These are phyloP conservation scores for Gymnothorax reevesii DNA, from an alignment of 2,797 vertebrate species.

Conservation along the genomic window DNA sequence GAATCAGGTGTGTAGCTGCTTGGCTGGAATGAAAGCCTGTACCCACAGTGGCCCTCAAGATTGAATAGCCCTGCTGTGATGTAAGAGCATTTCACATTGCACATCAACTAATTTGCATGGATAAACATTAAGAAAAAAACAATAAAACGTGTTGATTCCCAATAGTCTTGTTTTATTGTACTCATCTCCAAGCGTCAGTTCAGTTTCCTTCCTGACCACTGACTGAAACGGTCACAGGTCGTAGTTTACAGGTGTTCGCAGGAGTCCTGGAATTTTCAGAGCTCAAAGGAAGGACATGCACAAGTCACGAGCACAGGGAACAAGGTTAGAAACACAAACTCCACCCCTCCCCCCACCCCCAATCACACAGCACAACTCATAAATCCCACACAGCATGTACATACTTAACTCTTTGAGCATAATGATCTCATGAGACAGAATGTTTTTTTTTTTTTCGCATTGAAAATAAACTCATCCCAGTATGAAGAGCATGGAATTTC, in stretches of 20 bases:
- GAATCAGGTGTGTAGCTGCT: no score
- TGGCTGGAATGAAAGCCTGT: no score
- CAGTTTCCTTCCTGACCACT: constrained; percentile 21
- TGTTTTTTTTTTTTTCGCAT: background rate
- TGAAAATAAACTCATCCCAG: background rate
- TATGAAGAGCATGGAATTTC: background rate
- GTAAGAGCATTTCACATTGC: no score
- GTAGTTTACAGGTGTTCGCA: constrained; percentile 9
- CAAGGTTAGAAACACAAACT: constrained; percentile 1
- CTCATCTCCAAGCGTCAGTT: constrained; percentile 18
- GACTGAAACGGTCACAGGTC: constrained; percentile 4
- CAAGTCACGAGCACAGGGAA: constrained; percentile 64
- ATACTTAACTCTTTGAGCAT: constrained; percentile 16
- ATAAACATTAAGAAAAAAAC: constrained; percentile 4
- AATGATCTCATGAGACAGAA: constrained; percentile 9
- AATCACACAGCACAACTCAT: constrained; percentile 1
- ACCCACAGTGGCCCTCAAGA: no score
- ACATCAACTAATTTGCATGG: background rate
- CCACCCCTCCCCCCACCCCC: background rate
- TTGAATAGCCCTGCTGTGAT: no score
- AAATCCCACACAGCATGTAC: constrained; percentile 11
- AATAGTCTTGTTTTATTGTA: constrained; percentile 30
- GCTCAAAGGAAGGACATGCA: constrained; percentile 70
- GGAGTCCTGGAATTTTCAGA: constrained; percentile 49
- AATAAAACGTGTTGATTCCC: constrained; percentile 20